A percentile compares a stretch with the other conserved stretches of the same genome.
phyloP scores from a whole-genome alignment of 53 echinoderm and acorn worm genomes.

The Holothuria leucospilota region DNA sequence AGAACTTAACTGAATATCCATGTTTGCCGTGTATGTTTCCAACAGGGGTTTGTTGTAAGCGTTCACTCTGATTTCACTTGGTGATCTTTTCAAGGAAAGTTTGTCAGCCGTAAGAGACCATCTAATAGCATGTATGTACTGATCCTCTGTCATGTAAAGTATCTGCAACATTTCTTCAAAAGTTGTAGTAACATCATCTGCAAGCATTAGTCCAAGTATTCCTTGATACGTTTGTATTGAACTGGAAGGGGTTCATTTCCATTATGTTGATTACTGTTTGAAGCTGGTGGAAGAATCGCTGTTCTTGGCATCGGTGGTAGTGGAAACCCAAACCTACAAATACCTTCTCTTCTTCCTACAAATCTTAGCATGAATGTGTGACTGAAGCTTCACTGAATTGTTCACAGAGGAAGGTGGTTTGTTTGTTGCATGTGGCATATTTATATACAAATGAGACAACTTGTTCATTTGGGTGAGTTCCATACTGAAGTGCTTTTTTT shows the following conservation, averaged over 20 bases:
- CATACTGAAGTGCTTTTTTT: too few species aligned
- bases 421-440: neutral
- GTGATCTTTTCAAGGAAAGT: neutral
- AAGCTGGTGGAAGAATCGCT: conserved; percentile 3
- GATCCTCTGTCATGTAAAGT: too few species aligned
- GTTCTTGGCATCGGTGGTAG: conserved; percentile 39
- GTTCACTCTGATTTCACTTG: conserved; percentile 1
- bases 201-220: neutral
- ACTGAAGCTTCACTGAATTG: neutral
- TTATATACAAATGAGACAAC: neutral
- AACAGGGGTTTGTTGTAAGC: conserved; percentile 56
- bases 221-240: neutral
- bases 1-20: conserved; percentile 53
- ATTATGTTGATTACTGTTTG: neutral
- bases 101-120: neutral
- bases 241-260: conserved; percentile 5
- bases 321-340: conserved; percentile 30
- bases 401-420: conserved; percentile 1
- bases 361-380: conserved; percentile 17
- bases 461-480: too few species aligned
- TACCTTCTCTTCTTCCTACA: conserved; percentile 22
- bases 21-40: conserved; percentile 3
- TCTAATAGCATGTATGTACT: neutral
- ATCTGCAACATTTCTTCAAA: neutral
- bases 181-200: conserved; percentile 18